Evolutionary conservation across 2,888 invertebrate species (phyloP), one percentile per base, ranked within the genome.

Genomic region (Agrotis exclamationis): DNA sequence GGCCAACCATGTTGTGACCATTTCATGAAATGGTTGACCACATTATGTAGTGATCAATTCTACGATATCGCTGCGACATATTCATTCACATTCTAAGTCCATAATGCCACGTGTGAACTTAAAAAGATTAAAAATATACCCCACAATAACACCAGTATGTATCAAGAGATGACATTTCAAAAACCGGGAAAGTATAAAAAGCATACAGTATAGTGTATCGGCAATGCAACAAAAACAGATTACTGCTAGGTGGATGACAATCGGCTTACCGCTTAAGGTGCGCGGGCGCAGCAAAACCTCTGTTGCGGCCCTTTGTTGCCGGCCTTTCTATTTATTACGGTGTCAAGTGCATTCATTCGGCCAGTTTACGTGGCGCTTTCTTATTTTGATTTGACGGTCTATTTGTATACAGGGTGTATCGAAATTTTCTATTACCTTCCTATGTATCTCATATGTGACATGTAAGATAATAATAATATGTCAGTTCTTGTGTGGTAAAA

Each of bases 341-440:
- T 92, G 94, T 93, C 93, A 93, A 93, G 92, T 93, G 93, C 92
- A 90, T 91, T 92, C 91, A 91, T 87, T 88, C 89, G 87, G 86
- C 89, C 86, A 85, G 87, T 89, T 90, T 90, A 89, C 88, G 89
- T 89, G 91, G 92, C 90, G 91, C 91, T 92, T 92, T 92, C 89
- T 87, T 90, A 86, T 89, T 90, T 86, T 80, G 85, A 86, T 89
- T 82, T 85, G 77, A 80, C 85, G 71, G 77, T 83, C 86, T 82
- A 84, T 83, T 85, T 76, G 70, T 88, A 76, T 89, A 90, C 88
- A 91, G 90, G 88, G 9, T 84, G 90, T 9, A 71, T 54, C 70
- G 69, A 44, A 60, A 45, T 70, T 65, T 63, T 65, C 2, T 68
- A 24, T 22, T 65, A 44, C 24, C 1, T 39, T 2, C 11, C 39